Base-by-base conservation (phyloP, 37 sponge, comb jelly and placozoan species). In the Crambe crambe region DNA sequence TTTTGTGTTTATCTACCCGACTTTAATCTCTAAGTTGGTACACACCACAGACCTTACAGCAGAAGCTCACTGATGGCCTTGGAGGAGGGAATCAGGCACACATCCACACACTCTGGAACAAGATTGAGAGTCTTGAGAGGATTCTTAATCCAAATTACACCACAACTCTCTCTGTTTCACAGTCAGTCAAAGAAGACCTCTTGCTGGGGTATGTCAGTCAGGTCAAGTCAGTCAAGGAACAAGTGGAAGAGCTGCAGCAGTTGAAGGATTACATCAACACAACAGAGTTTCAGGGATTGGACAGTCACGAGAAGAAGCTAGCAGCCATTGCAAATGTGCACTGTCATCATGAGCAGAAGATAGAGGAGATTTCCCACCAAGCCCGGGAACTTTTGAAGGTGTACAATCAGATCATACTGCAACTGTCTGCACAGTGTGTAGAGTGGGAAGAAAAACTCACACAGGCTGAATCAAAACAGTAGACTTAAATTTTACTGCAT, bases 251-350 rank as follows among this genome's bases (percentile, higher is more conserved):
- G 35, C 38, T 85, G n/a, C 70, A 85, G 18, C 44, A 60, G 56
- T 43, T 88, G 20, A 89, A 89, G 36, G 85, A 89, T 51, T 75
- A 74, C 56, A 27, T 89, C 47, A 83, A 89, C 81, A 42, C 70
- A 29, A 69, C 69, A 2, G 80, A 83, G 65, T 83, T 78, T 43
- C 76, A 79, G 40, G 89, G 84, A 15, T 68, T 83, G 22, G 89
- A 89, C 18, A 30, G 32, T 21, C 62, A 75, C 44, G 85, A 89
- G 76, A 89, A 89, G 75, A 66, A 75, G 54, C 60, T 89, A n/a
- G 56, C 75, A 0, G 18, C 38, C 0, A 23, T 79, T 2, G 79
- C 84, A n/a, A 41, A 29, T 0, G 8, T 54, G 9, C 89, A 89
- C 75, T 36, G 56, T 0, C 56, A 75, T 43, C 85, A 89, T 58